Evolutionary conservation across 1,140 invertebrate species (phyloP).

Genomic region (Drosophila bipectinata): DNA sequence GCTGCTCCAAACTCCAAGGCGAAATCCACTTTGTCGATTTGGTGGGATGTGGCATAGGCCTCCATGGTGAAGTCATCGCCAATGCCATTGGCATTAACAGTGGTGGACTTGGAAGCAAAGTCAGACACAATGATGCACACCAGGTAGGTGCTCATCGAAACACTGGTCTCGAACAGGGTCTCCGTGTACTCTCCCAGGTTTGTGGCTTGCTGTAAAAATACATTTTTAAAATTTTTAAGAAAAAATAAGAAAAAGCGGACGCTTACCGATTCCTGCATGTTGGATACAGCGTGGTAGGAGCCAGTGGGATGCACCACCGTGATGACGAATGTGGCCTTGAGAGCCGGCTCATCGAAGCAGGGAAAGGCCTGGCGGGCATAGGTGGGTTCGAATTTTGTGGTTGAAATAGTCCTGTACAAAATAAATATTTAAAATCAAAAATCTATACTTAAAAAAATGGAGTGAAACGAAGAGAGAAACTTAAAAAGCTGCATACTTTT

Average conservation of each 20-base stretch:
- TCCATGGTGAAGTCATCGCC: slow-evolving; percentile 87
- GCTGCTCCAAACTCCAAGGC: slow-evolving; percentile 91
- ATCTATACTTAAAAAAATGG: not conserved
- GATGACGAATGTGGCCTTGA: slow-evolving; percentile 94
- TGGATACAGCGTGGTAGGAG: slow-evolving; percentile 91
- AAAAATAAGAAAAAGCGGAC: not conserved
- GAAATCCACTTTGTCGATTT: slow-evolving; percentile 91
- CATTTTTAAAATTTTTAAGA: not conserved
- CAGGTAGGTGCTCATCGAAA: slow-evolving; percentile 97
- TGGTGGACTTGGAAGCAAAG: slow-evolving; percentile 87
- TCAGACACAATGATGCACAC: slow-evolving; percentile 96
- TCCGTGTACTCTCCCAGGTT: slow-evolving; percentile 62
- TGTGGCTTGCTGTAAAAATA: not conserved
- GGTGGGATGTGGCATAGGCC: slow-evolving; percentile 90
- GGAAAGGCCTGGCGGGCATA: slow-evolving; percentile 96
- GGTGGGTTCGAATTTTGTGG: slow-evolving; percentile 96
- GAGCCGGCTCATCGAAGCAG: slow-evolving; percentile 97
- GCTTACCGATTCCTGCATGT: slow-evolving; percentile 87
- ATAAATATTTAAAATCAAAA: not conserved
- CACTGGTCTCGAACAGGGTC: slow-evolving; percentile 90
- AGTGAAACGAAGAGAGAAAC: no score
- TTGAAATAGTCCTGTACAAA: slow-evolving; percentile 89
- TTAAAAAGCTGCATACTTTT: slow-evolving; percentile 37
- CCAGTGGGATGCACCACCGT: slow-evolving; percentile 89
- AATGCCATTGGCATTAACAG: slow-evolving; percentile 85